Percentiles rank a stretch among this genome's conserved stretches.
These are phyloP conservation scores for Mesochorus sp. DNA, from an alignment of 2,888 invertebrate species.

Conservation along the genomic window DNA sequence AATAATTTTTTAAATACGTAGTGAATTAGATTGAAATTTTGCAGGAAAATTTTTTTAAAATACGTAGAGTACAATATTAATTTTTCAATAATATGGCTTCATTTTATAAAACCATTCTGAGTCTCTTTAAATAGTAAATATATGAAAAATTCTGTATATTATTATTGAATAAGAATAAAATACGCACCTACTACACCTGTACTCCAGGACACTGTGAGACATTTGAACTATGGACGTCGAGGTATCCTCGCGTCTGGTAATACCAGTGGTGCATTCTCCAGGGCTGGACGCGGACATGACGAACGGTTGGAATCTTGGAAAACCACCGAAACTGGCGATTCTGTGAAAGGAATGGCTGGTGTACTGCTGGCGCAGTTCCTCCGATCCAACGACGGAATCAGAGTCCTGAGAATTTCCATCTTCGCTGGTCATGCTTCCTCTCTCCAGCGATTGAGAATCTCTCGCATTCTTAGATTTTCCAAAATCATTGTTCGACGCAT, in stretches of 20 bases:
- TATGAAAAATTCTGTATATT: neutral
- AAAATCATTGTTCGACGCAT: slow-evolving; percentile 48
- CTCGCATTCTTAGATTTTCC: slow-evolving; percentile 62
- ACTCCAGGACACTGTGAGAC: slow-evolving; percentile 79
- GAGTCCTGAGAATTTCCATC: slow-evolving; percentile 77
- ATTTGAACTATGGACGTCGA: slow-evolving; percentile 76
- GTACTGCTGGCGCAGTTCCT: slow-evolving; percentile 71
- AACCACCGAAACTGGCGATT: slow-evolving; percentile 78
- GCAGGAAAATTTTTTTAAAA: too few species aligned
- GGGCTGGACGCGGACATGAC: slow-evolving; percentile 77
- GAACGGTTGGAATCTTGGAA: slow-evolving; percentile 78
- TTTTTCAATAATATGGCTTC: too few species aligned
- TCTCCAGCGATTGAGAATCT: slow-evolving; percentile 71
- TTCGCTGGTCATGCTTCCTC: slow-evolving; percentile 72
- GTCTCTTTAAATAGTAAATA: too few species aligned
- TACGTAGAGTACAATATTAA: too few species aligned
- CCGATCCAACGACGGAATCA: slow-evolving; percentile 69
- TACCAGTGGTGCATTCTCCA: slow-evolving; percentile 68
- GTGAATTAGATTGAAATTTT: too few species aligned
- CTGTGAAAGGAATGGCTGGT: slow-evolving; percentile 77
- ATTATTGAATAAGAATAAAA: too few species aligned
- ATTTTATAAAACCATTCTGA: too few species aligned
- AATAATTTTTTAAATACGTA: too few species aligned
- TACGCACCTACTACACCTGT: slow-evolving; percentile 78
- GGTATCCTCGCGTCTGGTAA: slow-evolving; percentile 69